These are phyloP conservation scores for Andrena hattorfiana DNA, from an alignment of 2,888 invertebrate genomes.

Conservation along the genomic window DNA sequence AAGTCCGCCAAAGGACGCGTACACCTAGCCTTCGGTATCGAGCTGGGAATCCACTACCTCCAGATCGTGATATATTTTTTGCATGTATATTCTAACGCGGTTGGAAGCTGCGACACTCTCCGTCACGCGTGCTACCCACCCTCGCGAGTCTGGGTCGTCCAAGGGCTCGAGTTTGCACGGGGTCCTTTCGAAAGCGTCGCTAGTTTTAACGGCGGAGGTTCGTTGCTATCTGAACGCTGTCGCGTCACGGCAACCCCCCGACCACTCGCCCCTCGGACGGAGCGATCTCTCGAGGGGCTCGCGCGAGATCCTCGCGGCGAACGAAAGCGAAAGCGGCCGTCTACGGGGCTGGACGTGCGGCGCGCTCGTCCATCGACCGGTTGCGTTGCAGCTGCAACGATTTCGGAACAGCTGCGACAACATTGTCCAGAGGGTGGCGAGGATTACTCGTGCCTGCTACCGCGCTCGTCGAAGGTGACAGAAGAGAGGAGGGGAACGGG, in stretches of 20 bases:
- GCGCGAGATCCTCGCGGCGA: not conserved
- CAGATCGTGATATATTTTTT: slow-evolving; percentile 70
- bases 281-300: not conserved
- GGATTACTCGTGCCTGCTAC: slow-evolving; percentile 26
- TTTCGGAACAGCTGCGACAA: slow-evolving; percentile 67
- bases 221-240: not conserved
- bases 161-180: not conserved
- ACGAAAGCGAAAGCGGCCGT: not conserved
- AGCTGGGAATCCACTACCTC: slow-evolving; percentile 65
- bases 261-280: not conserved
- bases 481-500: slow-evolving; percentile 15
- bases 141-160: slow-evolving; percentile 27
- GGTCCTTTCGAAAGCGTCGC: not conserved
- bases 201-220: not conserved
- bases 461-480: slow-evolving; percentile 64
- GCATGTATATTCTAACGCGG: slow-evolving; percentile 63
- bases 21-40: slow-evolving; percentile 4
- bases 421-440: slow-evolving; percentile 47
- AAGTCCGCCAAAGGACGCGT: slow-evolving; percentile 20
- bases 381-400: slow-evolving; percentile 62
- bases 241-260: no score
- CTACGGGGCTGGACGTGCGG: slow-evolving; percentile 3
- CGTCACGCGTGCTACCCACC: not conserved
- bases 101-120: slow-evolving; percentile 6
- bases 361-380: slow-evolving; percentile 38